Percentiles rank a stretch among this genome's conserved stretches.
Conservation (phyloP, 2,113 vertebrate genomes). For the Psephotus haematonotus region DNA sequence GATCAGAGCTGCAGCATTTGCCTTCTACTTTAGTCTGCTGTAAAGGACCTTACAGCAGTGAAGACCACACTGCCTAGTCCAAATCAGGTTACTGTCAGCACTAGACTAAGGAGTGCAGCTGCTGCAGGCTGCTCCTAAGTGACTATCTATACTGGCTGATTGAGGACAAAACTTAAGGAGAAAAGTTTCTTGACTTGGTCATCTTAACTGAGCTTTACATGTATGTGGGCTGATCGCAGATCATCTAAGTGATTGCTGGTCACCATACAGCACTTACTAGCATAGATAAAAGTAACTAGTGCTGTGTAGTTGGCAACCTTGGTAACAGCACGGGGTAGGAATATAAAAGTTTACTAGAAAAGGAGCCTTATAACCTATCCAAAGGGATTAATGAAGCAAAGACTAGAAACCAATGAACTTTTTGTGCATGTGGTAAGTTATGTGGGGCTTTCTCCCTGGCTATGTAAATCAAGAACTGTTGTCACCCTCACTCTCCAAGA, state of each 20-base stretch:
- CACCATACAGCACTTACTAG: neutral
- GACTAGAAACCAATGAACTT: neutral
- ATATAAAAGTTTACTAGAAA: neutral
- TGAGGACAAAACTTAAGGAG: neutral
- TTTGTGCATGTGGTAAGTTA: neutral
- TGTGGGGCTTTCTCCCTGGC: neutral
- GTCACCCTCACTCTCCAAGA: neutral
- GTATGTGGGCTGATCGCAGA: neutral
- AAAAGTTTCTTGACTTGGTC: neutral
- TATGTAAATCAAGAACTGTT: neutral
- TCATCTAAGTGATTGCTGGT: neutral
- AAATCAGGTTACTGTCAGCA: neutral
- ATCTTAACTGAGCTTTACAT: neutral
- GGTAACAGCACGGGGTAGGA: neutral
- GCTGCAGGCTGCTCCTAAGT: neutral
- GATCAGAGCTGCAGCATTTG: neutral
- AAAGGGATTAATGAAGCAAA: neutral
- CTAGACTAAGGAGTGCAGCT: neutral
- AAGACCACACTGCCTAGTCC: rapidly evolving
- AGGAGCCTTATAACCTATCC: neutral
- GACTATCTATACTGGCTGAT: neutral
- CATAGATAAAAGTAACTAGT: neutral
- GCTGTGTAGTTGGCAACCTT: neutral
- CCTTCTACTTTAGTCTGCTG: neutral
- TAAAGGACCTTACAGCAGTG: neutral